Conservation (phyloP, 2,113 vertebrate species). For the Athene noctua region DNA sequence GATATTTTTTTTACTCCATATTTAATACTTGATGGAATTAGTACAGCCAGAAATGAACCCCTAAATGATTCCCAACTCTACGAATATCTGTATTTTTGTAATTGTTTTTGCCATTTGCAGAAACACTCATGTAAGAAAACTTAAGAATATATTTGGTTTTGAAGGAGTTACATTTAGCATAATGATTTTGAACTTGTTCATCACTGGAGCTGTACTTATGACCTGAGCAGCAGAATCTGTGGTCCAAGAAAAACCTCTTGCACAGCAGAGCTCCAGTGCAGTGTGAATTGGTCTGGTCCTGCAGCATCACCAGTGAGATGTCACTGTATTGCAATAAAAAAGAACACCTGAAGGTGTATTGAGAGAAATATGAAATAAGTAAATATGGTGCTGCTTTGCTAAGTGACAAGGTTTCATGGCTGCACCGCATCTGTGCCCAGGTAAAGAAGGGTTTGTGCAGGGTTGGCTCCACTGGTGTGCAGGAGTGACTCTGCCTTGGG, state of each 20-base stretch:
- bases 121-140: background rate
- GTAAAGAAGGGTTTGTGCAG: background rate
- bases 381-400: background rate
- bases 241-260: background rate
- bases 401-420: background rate
- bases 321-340: background rate
- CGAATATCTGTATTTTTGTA: background rate
- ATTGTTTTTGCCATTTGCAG: background rate
- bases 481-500: background rate
- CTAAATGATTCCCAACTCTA: background rate
- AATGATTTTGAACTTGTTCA: background rate
- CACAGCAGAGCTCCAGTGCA: background rate
- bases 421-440: background rate
- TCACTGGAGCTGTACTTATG: background rate
- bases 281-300: background rate
- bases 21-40: background rate
- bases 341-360: background rate
- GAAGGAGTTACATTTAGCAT: background rate
- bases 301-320: background rate
- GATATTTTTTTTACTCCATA: background rate
- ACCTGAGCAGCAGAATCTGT: background rate
- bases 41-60: background rate
- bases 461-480: background rate
- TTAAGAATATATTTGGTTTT: background rate
- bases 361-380: background rate